phyloP scores from a whole-genome alignment of 2,888 invertebrate genomes.

The Dryocosmus kuriphilus region DNA sequence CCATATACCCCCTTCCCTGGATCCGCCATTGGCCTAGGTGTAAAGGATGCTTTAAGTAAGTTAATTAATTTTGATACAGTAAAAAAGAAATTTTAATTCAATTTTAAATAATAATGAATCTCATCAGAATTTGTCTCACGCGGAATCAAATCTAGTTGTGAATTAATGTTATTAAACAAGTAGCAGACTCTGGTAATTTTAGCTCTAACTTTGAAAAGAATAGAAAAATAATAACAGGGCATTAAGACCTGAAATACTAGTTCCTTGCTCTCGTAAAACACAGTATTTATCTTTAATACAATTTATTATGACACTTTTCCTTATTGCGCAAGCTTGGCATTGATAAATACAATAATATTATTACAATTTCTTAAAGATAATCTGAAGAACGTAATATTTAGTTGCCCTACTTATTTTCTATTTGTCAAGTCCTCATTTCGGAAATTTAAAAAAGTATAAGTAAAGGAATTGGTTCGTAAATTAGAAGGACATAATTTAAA shows the following conservation, averaged over 20 bases:
- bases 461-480: too few species aligned
- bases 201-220: constrained; percentile 24
- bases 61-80: background rate
- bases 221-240: constrained; percentile 25
- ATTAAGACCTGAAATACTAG: constrained; percentile 25
- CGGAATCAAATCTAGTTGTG: background rate
- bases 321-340: background rate
- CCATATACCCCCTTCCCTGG: too few species aligned
- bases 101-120: background rate
- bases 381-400: background rate
- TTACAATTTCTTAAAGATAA: background rate
- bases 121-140: background rate
- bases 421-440: too few species aligned
- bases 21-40: too few species aligned
- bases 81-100: background rate
- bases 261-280: background rate
- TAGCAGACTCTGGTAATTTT: constrained; percentile 12
- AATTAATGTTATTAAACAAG: constrained; percentile 27
- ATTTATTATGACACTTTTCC: background rate
- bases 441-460: too few species aligned
- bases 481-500: background rate
- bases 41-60: background rate
- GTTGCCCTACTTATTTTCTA: too few species aligned
- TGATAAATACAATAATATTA: background rate
- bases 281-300: constrained; percentile 6